Evolutionary conservation across 1,140 invertebrate genomes (phyloP).

Genomic region (Drosophila trapezifrons): DNA sequence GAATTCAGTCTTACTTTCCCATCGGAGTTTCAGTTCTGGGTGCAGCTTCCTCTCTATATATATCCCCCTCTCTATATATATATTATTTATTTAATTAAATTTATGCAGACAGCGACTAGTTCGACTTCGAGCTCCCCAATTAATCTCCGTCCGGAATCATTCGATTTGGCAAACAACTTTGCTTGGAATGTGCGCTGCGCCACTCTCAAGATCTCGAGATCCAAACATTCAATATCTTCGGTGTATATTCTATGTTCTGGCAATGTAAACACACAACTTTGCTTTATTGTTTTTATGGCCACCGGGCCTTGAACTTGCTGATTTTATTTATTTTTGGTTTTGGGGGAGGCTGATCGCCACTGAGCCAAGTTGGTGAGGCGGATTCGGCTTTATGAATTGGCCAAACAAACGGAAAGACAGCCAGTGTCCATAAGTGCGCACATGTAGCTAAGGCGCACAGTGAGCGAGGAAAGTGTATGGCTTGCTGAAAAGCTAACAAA

Average conservation of each 20-base stretch:
- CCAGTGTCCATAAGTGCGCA: slow-evolving; percentile 16
- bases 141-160: slow-evolving; percentile 34
- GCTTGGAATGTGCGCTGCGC: slow-evolving; percentile 12
- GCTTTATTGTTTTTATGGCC: slow-evolving; percentile 8
- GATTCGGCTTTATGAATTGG: slow-evolving; percentile 16
- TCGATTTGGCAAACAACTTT: slow-evolving; percentile 49
- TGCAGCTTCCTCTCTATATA: background rate
- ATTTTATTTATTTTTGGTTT: background rate
- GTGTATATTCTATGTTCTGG: slow-evolving; percentile 5
- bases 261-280: slow-evolving; percentile 42
- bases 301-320: slow-evolving; percentile 34
- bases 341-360: slow-evolving; percentile 1
- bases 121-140: slow-evolving; percentile 5
- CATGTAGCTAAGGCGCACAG: background rate
- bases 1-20: slow-evolving; percentile 8
- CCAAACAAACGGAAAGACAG: slow-evolving; percentile 8
- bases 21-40: background rate
- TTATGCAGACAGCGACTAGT: slow-evolving; percentile 12
- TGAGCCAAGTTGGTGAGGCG: slow-evolving; percentile 4
- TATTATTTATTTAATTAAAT: slow-evolving; percentile 13
- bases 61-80: too few relatives aligned
- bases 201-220: background rate
- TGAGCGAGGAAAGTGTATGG: background rate
- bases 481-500: too few relatives aligned
- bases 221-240: slow-evolving; percentile 25